Percentiles rank a stretch among this genome's conserved stretches.
phyloP scores from a whole-genome alignment of 2,797 vertebrate genomes.

The Xiphophorus birchmanni region DNA sequence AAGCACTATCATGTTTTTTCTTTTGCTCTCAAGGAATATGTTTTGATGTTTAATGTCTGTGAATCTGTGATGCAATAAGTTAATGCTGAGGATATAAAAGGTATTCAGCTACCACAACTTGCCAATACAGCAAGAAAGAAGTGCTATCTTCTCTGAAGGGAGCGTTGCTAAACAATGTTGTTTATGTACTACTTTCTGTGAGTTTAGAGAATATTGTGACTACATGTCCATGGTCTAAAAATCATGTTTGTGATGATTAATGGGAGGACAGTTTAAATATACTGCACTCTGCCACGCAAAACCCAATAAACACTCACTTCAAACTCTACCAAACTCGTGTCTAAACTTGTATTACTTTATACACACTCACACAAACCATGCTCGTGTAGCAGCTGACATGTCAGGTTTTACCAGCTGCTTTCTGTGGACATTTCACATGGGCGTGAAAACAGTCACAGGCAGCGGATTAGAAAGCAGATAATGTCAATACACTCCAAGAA shows the following conservation, averaged over 20 bases:
- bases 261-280: slow-evolving; percentile 75
- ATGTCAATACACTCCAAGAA: slow-evolving; percentile 58
- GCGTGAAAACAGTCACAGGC: slow-evolving; percentile 66
- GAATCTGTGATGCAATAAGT: slow-evolving; percentile 21
- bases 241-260: slow-evolving; percentile 67
- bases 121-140: slow-evolving; percentile 23
- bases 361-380: slow-evolving; percentile 39
- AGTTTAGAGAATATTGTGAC: slow-evolving; percentile 54
- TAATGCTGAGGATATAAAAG: slow-evolving; percentile 20
- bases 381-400: slow-evolving; percentile 53
- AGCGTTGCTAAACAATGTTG: slow-evolving; percentile 49
- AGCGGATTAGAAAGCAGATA: slow-evolving; percentile 67
- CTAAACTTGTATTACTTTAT: slow-evolving; percentile 76
- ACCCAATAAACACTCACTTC: slow-evolving; percentile 73
- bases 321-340: slow-evolving; percentile 60
- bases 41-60: slow-evolving; percentile 22
- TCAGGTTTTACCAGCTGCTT: slow-evolving; percentile 62
- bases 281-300: slow-evolving; percentile 74
- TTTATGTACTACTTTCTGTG: slow-evolving; percentile 51
- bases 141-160: slow-evolving; percentile 41
- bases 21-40: slow-evolving; percentile 13
- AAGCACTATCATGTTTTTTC: neutral
- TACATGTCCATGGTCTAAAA: slow-evolving; percentile 52
- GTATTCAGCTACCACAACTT: slow-evolving; percentile 27
- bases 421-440: slow-evolving; percentile 59